A percentile compares a stretch with the other conserved stretches of the same genome.
Conservation (phyloP, 2,888 invertebrate species). For the Folsomia candida region DNA sequence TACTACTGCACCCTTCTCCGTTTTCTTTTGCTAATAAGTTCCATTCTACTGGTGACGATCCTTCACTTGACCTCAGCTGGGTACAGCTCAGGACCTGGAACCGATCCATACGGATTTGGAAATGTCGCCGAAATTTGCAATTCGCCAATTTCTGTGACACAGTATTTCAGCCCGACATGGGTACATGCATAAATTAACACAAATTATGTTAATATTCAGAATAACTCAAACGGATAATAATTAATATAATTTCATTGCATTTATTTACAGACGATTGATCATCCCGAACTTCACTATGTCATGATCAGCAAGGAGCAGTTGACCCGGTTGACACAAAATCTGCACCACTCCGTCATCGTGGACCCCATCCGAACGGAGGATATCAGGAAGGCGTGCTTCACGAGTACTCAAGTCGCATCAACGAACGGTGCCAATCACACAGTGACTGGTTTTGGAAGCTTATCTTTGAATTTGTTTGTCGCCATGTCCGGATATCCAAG, state of each 20-base stretch:
- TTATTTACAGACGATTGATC: no score
- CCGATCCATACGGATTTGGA: neutral
- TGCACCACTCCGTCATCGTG: neutral
- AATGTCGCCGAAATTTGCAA: neutral
- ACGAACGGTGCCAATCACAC: neutral
- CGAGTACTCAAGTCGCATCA: neutral
- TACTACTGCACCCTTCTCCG: no score
- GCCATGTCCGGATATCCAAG: no score
- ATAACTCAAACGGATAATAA: no score
- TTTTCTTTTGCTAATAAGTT: neutral
- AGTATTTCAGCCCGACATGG: neutral
- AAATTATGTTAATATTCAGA: neutral
- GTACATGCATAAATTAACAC: neutral
- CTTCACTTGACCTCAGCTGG: neutral
- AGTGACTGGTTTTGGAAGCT: neutral
- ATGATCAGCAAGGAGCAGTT: neutral
- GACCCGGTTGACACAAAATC: neutral
- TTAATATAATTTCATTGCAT: no score
- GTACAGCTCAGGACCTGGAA: neutral
- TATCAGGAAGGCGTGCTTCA: neutral
- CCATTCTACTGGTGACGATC: neutral
- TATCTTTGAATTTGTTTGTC: no score
- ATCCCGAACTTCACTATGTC: neutral
- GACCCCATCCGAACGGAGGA: no score
- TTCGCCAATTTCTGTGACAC: neutral